Percentiles rank a stretch among this genome's conserved stretches.
Conservation (phyloP, 2,797 vertebrate genomes). For the Pseudomugil tenellus region DNA sequence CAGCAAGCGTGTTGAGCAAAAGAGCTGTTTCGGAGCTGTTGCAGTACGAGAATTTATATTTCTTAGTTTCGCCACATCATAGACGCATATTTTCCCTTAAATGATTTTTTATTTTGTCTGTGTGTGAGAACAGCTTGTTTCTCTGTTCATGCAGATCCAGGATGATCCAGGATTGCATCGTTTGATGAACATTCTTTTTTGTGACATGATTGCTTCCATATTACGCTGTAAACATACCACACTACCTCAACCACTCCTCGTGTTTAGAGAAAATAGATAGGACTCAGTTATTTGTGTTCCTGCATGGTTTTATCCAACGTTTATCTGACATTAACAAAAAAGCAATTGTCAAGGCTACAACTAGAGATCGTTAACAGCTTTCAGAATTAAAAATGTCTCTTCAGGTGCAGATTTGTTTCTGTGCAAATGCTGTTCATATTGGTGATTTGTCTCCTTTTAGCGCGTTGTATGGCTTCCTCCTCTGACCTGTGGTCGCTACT, state of each 20-base stretch:
- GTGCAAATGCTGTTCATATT: conserved; percentile 21
- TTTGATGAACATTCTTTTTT: conserved; percentile 45
- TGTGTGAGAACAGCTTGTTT: not conserved
- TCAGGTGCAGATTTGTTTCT: not conserved
- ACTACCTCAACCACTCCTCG: not conserved
- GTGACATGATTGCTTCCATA: conserved; percentile 47
- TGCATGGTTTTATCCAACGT: conserved; percentile 21
- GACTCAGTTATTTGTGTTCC: conserved; percentile 5
- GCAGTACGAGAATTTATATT: conserved; percentile 30
- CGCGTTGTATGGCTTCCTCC: not conserved
- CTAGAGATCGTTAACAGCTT: conserved; percentile 32
- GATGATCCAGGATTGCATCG: conserved; percentile 16
- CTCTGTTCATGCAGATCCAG: conserved; percentile 2
- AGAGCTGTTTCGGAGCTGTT: conserved; percentile 35
- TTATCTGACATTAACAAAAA: no score
- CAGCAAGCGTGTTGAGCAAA: conserved; percentile 52
- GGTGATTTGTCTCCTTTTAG: conserved; percentile 27
- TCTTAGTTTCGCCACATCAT: conserved; percentile 38
- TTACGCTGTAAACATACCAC: conserved; percentile 20
- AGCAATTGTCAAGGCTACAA: conserved; percentile 17
- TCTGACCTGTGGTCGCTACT: conserved; percentile 26
- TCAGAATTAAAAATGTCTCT: conserved; percentile 25
- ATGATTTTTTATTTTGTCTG: not conserved
- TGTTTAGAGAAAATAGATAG: conserved; percentile 9
- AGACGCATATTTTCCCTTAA: conserved; percentile 38